These are phyloP conservation scores for Venturia canescens DNA, from an alignment of 1,140 invertebrate species.

Conservation along the genomic window DNA sequence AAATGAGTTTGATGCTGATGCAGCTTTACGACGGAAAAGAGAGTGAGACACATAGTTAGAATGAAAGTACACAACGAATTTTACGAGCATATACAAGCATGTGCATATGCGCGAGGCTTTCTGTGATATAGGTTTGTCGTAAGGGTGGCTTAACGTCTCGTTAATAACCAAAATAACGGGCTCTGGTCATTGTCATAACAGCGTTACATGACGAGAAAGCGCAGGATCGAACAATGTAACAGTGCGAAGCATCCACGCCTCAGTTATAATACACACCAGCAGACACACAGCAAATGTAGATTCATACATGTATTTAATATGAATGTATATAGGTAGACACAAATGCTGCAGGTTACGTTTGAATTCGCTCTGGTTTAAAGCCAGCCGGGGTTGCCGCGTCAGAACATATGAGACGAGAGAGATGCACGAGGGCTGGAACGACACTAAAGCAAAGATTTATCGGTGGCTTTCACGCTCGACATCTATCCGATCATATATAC, in stretches of 20 bases:
- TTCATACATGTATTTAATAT: not conserved
- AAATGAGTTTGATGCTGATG: not conserved
- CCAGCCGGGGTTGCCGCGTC: not conserved
- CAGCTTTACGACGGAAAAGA: not conserved
- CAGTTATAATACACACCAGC: not conserved
- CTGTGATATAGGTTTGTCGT: constrained; percentile 23
- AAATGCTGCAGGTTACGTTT: not conserved
- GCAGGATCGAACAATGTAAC: constrained; percentile 12
- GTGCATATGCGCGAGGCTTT: not conserved
- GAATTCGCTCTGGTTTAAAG: constrained; percentile 38
- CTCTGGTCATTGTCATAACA: constrained; percentile 35
- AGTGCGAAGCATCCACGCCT: not conserved
- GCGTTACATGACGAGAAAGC: not conserved
- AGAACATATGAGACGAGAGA: constrained; percentile 18
- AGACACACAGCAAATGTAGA: not conserved
- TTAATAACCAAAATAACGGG: constrained; percentile 41
- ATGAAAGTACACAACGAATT: not conserved
- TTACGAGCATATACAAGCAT: not conserved
- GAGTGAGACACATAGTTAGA: not conserved
- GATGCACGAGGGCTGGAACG: constrained; percentile 34
- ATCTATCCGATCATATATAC: constrained; percentile 35
- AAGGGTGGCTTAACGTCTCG: constrained; percentile 31
- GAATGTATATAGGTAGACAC: not conserved
- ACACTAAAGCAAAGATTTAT: constrained; percentile 44
- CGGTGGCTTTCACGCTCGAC: constrained; percentile 41